A percentile compares a stretch with the other conserved stretches of the same genome.
Conservation (phyloP, 2,113 vertebrate genomes). For the Rhinolophus sinicus region DNA sequence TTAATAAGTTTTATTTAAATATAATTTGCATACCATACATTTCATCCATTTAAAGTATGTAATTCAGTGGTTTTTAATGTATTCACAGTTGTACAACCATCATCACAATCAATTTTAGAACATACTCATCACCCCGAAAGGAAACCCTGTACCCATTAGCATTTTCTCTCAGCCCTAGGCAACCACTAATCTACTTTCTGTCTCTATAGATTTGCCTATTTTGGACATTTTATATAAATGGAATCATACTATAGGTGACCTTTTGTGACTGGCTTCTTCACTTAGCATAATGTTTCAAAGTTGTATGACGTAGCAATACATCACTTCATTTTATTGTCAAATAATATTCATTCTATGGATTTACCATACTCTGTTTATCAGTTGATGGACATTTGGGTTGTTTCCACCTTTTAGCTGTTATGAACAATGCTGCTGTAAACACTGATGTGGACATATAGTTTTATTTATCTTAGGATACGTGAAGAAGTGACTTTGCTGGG, state of each 20-base stretch:
- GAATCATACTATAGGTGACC: neutral
- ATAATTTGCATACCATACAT: neutral
- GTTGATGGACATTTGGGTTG: neutral
- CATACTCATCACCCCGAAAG: neutral
- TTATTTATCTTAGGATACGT: neutral
- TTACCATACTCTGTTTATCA: neutral
- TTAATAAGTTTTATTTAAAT: slow-evolving; percentile 19
- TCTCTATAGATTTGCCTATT: neutral
- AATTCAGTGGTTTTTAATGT: neutral
- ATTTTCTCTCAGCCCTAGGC: neutral
- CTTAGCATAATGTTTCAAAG: neutral
- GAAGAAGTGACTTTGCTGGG: neutral
- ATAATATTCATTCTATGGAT: neutral
- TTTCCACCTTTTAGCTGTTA: neutral
- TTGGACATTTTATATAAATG: slow-evolving; percentile 3
- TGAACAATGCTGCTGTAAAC: neutral
- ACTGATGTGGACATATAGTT: neutral
- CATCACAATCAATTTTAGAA: slow-evolving; percentile 35
- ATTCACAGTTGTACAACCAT: neutral
- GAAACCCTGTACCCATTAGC: neutral
- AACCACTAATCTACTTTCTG: neutral
- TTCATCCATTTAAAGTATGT: neutral
- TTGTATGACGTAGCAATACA: neutral
- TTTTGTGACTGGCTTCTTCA: slow-evolving; percentile 11
- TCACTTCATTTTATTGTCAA: slow-evolving; percentile 36